Percentiles rank a stretch among this genome's conserved stretches.
These are phyloP conservation scores for Phoxinus phoxinus DNA, from an alignment of 2,113 vertebrate genomes.

Conservation along the genomic window DNA sequence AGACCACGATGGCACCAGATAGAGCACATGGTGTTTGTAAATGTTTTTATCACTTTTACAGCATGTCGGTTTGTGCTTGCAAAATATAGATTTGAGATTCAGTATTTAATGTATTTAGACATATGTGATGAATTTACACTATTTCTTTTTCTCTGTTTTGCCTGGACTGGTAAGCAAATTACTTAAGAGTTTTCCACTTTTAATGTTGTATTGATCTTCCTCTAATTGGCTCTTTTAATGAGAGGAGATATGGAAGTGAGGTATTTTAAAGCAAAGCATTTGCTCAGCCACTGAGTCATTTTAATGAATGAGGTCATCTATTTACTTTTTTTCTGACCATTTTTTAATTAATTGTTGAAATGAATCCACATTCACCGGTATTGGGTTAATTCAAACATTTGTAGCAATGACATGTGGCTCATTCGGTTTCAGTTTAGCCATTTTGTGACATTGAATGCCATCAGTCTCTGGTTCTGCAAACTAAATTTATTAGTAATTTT, in stretches of 20 bases:
- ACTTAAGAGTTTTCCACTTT: slow-evolving; percentile 18
- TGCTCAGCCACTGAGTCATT: neutral
- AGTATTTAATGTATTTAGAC: neutral
- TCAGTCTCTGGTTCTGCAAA: neutral
- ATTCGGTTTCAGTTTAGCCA: neutral
- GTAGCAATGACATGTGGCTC: neutral
- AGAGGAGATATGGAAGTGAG: neutral
- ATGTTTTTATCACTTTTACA: neutral
- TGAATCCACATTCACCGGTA: neutral
- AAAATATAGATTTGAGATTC: neutral
- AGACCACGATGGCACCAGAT: neutral
- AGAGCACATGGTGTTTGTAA: neutral
- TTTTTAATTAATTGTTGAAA: neutral
- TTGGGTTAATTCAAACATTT: neutral
- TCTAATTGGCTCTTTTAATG: slow-evolving; percentile 32
- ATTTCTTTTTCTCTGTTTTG: neutral
- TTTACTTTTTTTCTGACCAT: neutral
- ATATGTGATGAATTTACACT: neutral
- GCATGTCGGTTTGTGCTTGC: neutral
- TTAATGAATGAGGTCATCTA: neutral
- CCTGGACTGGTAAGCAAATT: neutral
- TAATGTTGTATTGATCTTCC: slow-evolving; percentile 44
- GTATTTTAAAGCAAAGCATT: slow-evolving; percentile 28
- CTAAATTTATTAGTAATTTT: neutral
- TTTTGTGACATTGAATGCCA: neutral